These are phyloP conservation scores for Pristionchus arcanus DNA, from an alignment of 2,888 invertebrate genomes.

Conservation along the genomic window DNA sequence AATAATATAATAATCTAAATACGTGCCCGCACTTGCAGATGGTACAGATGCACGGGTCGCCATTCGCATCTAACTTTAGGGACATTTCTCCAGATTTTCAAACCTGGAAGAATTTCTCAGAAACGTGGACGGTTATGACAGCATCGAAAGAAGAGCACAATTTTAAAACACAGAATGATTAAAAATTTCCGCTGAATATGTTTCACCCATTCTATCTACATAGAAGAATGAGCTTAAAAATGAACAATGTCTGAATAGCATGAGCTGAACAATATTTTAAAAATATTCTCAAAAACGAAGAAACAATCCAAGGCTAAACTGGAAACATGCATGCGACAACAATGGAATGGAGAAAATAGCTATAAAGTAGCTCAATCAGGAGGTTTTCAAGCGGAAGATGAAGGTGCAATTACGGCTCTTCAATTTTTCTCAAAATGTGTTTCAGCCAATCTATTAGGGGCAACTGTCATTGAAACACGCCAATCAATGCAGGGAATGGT, in stretches of 20 bases:
- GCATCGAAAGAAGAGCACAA: no score
- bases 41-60: conserved; percentile 40
- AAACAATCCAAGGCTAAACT: background rate
- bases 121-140: no score
- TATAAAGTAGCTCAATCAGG: background rate
- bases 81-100: background rate
- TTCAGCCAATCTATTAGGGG: no score
- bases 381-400: background rate
- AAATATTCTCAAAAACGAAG: background rate
- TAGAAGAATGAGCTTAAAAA: no score
- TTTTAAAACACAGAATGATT: no score
- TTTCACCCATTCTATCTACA: no score
- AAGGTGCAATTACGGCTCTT: background rate
- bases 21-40: conserved; percentile 43
- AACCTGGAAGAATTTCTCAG: no score
- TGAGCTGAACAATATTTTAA: background rate
- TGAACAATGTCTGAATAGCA: no score
- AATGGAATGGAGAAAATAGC: background rate
- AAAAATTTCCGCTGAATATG: no score
- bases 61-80: background rate
- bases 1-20: background rate
- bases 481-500: no score
- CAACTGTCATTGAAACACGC: no score
- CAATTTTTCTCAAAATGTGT: no score
- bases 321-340: background rate